These are phyloP conservation scores for Trochalopteron elliotii DNA, from an alignment of 2,113 vertebrate species.

Conservation along the genomic window DNA sequence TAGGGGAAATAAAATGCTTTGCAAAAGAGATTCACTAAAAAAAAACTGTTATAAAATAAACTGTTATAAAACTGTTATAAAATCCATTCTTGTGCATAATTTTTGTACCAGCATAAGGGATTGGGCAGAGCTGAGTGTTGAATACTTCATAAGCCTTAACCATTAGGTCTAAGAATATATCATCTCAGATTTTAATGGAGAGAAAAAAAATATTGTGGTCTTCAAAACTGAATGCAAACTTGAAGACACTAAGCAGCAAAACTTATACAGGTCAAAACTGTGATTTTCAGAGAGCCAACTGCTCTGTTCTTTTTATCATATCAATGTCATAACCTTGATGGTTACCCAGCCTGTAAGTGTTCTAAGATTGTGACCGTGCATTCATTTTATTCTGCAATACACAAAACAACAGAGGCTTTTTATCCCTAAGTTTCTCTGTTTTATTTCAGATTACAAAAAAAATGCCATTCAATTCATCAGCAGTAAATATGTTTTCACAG, in stretches of 20 bases:
- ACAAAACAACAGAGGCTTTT: background rate
- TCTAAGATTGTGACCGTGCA: fast-evolving
- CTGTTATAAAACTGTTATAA: background rate
- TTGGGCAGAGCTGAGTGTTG: background rate
- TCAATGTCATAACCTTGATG: background rate
- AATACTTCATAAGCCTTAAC: background rate
- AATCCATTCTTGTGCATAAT: background rate
- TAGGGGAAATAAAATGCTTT: background rate
- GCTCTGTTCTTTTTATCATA: background rate
- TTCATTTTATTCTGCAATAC: background rate
- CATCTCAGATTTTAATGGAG: background rate
- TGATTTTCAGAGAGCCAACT: background rate
- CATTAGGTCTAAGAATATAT: background rate
- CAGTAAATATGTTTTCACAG: background rate
- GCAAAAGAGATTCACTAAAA: background rate
- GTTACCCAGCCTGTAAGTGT: background rate
- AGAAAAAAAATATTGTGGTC: background rate
- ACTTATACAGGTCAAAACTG: background rate
- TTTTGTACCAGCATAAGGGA: background rate
- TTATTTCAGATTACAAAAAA: background rate
- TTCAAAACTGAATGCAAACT: background rate
- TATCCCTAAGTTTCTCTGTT: background rate
- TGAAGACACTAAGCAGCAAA: background rate
- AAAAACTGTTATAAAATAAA: background rate
- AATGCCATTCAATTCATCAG: background rate